These are phyloP conservation scores for Furnarius figulus DNA, from an alignment of 2,113 vertebrate species.

Conservation along the genomic window DNA sequence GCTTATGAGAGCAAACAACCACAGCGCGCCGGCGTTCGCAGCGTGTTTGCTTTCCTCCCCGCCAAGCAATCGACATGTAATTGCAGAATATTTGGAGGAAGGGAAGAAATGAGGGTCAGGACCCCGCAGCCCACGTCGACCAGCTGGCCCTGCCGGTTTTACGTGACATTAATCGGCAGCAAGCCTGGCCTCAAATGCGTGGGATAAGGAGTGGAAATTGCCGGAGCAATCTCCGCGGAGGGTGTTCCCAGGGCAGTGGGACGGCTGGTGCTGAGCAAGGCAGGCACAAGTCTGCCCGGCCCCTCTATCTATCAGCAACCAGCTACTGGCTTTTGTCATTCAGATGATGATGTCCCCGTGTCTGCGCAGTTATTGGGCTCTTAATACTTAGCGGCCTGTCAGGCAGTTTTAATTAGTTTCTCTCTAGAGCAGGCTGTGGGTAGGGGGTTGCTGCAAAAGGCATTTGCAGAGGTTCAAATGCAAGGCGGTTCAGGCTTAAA, in stretches of 20 bases:
- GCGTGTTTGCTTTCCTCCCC: background rate
- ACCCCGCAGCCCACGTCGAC: background rate
- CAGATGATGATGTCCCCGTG: background rate
- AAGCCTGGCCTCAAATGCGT: background rate
- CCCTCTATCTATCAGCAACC: background rate
- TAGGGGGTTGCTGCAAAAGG: background rate
- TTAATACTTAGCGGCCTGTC: slow-evolving; percentile 42
- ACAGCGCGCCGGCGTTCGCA: accelerated
- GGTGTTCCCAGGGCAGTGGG: background rate
- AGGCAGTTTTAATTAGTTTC: slow-evolving; percentile 38
- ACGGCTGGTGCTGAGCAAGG: background rate
- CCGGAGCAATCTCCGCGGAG: accelerated
- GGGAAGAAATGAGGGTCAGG: slow-evolving; percentile 40
- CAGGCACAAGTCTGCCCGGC: background rate
- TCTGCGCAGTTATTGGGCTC: background rate
- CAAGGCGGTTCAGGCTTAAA: slow-evolving; percentile 45
- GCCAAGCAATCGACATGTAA: background rate
- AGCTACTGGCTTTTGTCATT: slow-evolving; percentile 8
- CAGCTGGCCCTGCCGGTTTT: background rate
- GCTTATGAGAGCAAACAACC: background rate
- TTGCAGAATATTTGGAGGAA: slow-evolving; percentile 18
- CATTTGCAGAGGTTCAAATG: slow-evolving; percentile 7
- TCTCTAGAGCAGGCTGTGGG: background rate
- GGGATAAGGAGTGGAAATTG: background rate
- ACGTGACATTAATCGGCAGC: background rate